Conservation (phyloP, 2,113 vertebrate species). For the Pelecanoides urinatrix region DNA sequence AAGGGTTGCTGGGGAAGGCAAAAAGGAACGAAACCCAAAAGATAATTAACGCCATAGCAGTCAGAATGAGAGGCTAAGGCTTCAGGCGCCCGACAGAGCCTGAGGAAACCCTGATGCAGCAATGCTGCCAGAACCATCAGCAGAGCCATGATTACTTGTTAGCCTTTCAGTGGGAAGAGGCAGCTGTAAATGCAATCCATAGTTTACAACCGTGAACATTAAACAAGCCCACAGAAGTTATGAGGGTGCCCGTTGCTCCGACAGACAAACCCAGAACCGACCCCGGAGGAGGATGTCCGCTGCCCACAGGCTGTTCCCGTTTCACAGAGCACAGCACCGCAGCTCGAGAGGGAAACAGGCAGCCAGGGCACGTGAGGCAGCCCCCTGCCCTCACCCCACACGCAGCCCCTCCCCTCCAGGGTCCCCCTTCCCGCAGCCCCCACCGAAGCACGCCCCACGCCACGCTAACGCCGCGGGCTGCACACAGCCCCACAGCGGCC, state of each 20-base stretch:
- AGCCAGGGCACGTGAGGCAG: neutral
- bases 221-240: neutral
- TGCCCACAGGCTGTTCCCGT: neutral
- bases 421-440: no score
- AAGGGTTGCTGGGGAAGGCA: neutral
- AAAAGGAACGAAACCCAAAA: neutral
- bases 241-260: accelerated
- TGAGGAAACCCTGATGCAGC: neutral
- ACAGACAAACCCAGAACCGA: neutral
- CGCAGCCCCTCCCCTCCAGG: no score
- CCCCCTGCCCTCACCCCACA: neutral
- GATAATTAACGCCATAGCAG: neutral
- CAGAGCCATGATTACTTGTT: neutral
- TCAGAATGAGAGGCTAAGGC: neutral
- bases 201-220: neutral
- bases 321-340: no score
- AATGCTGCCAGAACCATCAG: neutral
- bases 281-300: accelerated
- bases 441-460: no score
- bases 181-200: neutral
- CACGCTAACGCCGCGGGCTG: no score
- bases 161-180: neutral
- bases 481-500: no score
- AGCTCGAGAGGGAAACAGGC: neutral
- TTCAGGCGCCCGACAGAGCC: neutral